Conservation (phyloP, 2,797 vertebrate species). For the Megalops cyprinoides region DNA sequence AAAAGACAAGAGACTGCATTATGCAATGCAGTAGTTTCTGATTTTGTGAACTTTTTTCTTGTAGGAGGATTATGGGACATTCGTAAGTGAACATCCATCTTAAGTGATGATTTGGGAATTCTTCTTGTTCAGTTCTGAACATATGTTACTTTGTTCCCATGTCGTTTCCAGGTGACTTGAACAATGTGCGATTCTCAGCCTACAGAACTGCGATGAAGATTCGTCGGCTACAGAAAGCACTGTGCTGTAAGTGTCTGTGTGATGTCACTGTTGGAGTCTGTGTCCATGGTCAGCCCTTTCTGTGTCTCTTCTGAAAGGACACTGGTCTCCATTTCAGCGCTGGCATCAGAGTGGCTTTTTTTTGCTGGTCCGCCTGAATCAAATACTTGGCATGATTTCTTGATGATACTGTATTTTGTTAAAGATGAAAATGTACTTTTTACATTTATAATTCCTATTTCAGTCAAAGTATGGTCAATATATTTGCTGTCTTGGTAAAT, state of each 20-base stretch:
- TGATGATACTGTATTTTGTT: too few relatives aligned
- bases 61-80: background rate
- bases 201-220: constrained; percentile 99
- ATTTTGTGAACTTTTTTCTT: background rate
- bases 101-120: background rate
- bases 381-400: too few relatives aligned
- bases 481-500: too few relatives aligned
- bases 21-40: background rate
- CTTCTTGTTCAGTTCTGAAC: background rate
- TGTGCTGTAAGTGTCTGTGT: constrained; percentile 85
- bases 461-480: background rate
- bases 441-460: background rate
- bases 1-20: background rate
- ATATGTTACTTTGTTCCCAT: background rate
- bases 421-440: too few relatives aligned
- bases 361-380: too few relatives aligned
- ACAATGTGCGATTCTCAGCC: constrained; percentile 96
- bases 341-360: too few relatives aligned
- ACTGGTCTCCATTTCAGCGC: too few relatives aligned
- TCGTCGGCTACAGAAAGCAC: constrained; percentile 91
- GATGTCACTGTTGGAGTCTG: too few relatives aligned
- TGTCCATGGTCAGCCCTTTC: background rate
- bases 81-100: background rate
- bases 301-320: background rate
- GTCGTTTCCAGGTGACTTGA: constrained; percentile 84